phyloP scores from a whole-genome alignment of 2,888 invertebrate species.

The Tyria jacobaeae region DNA sequence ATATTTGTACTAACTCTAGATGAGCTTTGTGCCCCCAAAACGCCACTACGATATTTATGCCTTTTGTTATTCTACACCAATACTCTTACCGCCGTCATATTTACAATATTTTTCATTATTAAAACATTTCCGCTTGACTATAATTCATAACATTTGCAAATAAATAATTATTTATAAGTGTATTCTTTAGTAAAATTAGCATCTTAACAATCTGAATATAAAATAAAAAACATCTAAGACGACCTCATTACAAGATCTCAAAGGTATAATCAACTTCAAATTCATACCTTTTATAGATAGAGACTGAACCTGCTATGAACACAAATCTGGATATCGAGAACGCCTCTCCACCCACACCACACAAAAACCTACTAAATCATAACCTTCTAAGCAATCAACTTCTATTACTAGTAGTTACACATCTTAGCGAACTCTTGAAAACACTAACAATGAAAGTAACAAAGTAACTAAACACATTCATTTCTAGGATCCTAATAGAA shows the following conservation, averaged over 20 bases:
- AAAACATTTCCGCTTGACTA: no score
- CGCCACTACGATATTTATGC: no score
- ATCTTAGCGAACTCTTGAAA: conserved; percentile 4
- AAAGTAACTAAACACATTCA: conserved; percentile 21
- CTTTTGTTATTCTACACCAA: no score
- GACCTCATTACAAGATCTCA: not conserved
- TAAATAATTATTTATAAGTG: no score
- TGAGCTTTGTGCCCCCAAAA: no score
- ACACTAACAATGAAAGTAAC: conserved; percentile 13
- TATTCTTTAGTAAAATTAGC: not conserved
- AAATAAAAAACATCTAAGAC: not conserved
- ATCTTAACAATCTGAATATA: not conserved
- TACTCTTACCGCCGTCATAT: no score
- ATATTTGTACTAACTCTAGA: no score
- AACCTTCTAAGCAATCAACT: conserved; percentile 5
- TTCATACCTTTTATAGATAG: conserved; percentile 1
- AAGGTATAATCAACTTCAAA: conserved; percentile 1
- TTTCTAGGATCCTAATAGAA: conserved; percentile 20
- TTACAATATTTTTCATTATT: no score
- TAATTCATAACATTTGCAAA: no score
- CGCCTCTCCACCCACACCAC: conserved; percentile 12
- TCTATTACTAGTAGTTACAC: conserved; percentile 8
- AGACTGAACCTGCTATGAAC: conserved; percentile 10
- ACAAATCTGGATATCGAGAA: not conserved
- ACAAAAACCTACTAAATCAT: conserved; percentile 1